Percentiles rank a stretch among this genome's conserved stretches.
These are phyloP conservation scores for Limnothrissa miodon DNA, from an alignment of 2,113 vertebrate species.

Conservation along the genomic window DNA sequence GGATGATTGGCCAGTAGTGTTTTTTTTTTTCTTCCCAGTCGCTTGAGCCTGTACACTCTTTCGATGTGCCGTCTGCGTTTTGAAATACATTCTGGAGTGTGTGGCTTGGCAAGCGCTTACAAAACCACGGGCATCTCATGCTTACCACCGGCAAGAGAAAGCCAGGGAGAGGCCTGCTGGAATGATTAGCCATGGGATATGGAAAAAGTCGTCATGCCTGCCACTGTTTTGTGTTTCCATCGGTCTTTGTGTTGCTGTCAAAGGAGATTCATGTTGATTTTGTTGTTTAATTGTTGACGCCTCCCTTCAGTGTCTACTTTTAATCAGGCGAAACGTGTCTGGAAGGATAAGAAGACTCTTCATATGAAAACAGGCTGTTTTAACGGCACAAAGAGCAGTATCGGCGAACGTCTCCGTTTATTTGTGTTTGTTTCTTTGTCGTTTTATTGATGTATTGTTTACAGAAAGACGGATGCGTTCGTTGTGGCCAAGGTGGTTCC, in stretches of 20 bases:
- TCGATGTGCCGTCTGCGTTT: conserved; percentile 19
- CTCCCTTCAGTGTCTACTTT: conserved; percentile 21
- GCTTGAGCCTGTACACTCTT: conserved; percentile 24
- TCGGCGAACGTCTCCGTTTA: neutral
- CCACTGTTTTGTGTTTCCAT: neutral
- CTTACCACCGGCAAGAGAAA: neutral
- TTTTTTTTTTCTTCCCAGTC: conserved; percentile 41
- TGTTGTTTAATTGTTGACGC: neutral
- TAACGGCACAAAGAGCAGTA: neutral
- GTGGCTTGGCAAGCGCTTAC: neutral
- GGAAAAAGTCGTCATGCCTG: neutral
- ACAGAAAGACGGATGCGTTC: conserved; percentile 8
- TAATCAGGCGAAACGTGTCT: conserved; percentile 23
- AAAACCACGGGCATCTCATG: neutral
- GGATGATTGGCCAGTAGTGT: conserved; percentile 37
- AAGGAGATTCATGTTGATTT: conserved; percentile 17
- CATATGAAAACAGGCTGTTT: neutral
- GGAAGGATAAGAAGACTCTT: neutral
- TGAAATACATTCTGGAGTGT: conserved; percentile 4
- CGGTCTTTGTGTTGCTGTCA: neutral
- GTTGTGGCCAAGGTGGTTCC: conserved; percentile 17
- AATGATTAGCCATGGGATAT: neutral
- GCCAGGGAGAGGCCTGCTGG: neutral
- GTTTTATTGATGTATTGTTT: neutral
- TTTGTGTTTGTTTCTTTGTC: conserved; percentile 32